These are phyloP conservation scores for Polydrusus tereticollis DNA, from an alignment of 2,888 invertebrate species.

Conservation along the genomic window DNA sequence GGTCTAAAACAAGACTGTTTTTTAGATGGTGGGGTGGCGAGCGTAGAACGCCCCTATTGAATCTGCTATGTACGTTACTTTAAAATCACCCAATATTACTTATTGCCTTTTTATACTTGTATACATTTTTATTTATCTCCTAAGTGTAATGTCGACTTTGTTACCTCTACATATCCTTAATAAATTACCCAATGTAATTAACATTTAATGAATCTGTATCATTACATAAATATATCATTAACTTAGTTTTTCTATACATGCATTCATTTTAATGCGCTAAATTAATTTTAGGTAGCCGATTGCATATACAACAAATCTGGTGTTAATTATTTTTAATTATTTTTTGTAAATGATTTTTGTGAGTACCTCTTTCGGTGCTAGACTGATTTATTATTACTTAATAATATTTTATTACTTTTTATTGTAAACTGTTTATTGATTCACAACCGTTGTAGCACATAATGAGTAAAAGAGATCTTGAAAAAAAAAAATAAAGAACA, in stretches of 20 bases:
- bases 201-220: slow-evolving; percentile 34
- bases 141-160: slow-evolving; percentile 29
- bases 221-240: slow-evolving; percentile 27
- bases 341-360: slow-evolving; percentile 21
- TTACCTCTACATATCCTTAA: slow-evolving; percentile 46
- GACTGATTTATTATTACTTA: slow-evolving; percentile 47
- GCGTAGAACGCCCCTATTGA: too few species aligned
- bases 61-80: too few species aligned
- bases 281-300: slow-evolving; percentile 13
- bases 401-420: slow-evolving; percentile 48
- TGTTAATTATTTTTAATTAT: slow-evolving; percentile 17
- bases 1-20: background rate
- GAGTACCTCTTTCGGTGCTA: slow-evolving; percentile 29
- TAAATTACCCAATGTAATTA: slow-evolving; percentile 34
- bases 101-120: slow-evolving; percentile 2
- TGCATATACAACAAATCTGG: slow-evolving; percentile 1
- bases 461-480: slow-evolving; percentile 48
- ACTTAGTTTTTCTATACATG: slow-evolving; percentile 5
- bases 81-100: slow-evolving; percentile 9
- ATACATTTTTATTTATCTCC: slow-evolving; percentile 10
- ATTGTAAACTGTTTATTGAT: slow-evolving; percentile 59
- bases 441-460: slow-evolving; percentile 66
- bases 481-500: slow-evolving; percentile 47
- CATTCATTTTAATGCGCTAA: background rate
- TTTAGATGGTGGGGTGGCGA: too few species aligned